phyloP scores from a whole-genome alignment of 1,140 invertebrate species.

The Reticulitermes speratus region DNA sequence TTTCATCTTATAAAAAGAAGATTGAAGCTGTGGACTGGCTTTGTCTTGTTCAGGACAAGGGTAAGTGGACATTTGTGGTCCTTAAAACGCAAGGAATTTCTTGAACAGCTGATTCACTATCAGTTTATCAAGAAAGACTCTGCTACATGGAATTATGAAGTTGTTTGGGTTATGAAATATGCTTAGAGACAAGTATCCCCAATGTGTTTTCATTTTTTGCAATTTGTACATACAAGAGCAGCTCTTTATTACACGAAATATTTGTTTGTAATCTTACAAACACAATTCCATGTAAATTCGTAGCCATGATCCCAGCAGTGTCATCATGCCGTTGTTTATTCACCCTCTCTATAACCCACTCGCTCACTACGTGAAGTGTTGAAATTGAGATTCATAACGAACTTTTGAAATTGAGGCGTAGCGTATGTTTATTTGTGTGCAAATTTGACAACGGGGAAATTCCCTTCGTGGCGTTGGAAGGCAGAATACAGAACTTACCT shows the following conservation, averaged over 20 bases:
- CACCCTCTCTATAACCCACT: neutral
- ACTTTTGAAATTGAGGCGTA: neutral
- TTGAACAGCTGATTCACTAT: too few species aligned
- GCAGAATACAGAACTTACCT: neutral
- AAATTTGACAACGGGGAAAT: conserved; percentile 12
- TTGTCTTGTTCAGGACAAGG: too few species aligned
- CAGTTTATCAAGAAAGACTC: too few species aligned
- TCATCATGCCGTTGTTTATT: neutral
- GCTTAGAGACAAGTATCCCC: too few species aligned
- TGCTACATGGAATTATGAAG: too few species aligned
- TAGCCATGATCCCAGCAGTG: neutral
- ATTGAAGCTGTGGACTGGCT: too few species aligned
- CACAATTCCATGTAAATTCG: neutral
- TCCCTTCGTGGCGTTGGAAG: neutral
- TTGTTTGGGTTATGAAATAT: too few species aligned
- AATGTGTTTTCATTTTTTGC: too few species aligned
- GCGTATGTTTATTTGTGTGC: conserved; percentile 15
- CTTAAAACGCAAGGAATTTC: too few species aligned
- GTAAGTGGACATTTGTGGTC: too few species aligned
- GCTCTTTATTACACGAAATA: neutral
- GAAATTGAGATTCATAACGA: neutral
- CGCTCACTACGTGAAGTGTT: neutral
- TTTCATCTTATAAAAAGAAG: too few species aligned
- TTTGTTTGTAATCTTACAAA: neutral
- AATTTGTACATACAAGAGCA: neutral